A percentile compares a stretch with the other conserved stretches of the same genome.
These are phyloP conservation scores for Actinia equina DNA, from an alignment of 64 coral and sea anemone species.

Conservation along the genomic window DNA sequence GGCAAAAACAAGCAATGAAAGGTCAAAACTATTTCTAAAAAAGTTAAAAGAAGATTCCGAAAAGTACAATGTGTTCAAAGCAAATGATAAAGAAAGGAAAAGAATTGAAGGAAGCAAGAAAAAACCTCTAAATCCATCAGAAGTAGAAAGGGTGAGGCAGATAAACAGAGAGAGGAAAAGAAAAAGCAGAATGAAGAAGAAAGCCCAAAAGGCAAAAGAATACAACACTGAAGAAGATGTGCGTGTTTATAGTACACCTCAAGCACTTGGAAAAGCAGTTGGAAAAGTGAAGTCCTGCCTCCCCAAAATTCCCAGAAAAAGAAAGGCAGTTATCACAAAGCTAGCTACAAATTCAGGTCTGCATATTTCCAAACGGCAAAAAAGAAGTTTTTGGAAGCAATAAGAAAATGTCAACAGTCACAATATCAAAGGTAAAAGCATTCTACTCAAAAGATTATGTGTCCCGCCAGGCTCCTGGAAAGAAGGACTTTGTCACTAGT, in stretches of 20 bases:
- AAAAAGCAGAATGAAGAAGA: slow-evolving; percentile 38
- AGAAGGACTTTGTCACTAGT: slow-evolving; percentile 60
- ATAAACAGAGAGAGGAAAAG: slow-evolving; percentile 6
- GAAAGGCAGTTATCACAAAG: slow-evolving; percentile 41
- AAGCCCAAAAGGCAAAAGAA: slow-evolving; percentile 28
- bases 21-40: slow-evolving; percentile 32
- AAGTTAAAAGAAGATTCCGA: slow-evolving; percentile 45
- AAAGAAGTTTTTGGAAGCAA: not conserved
- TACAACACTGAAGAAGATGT: not conserved
- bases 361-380: not conserved
- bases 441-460: not conserved
- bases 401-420: not conserved
- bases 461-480: slow-evolving; percentile 16
- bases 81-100: slow-evolving; percentile 59
- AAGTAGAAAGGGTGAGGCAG: not conserved
- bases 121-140: slow-evolving; percentile 8
- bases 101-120: slow-evolving; percentile 59
- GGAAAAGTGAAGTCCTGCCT: slow-evolving; percentile 41
- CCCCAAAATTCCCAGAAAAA: slow-evolving; percentile 48
- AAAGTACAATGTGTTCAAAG: slow-evolving; percentile 37
- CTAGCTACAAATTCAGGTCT: slow-evolving; percentile 14
- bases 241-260: slow-evolving; percentile 40
- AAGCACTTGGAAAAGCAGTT: slow-evolving; percentile 18
- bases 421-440: not conserved
- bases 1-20: slow-evolving; percentile 47